Evolutionary conservation across 2,797 vertebrate species (phyloP), one percentile per base, ranked within the genome.

Genomic region (Cheirogaleus major): DNA sequence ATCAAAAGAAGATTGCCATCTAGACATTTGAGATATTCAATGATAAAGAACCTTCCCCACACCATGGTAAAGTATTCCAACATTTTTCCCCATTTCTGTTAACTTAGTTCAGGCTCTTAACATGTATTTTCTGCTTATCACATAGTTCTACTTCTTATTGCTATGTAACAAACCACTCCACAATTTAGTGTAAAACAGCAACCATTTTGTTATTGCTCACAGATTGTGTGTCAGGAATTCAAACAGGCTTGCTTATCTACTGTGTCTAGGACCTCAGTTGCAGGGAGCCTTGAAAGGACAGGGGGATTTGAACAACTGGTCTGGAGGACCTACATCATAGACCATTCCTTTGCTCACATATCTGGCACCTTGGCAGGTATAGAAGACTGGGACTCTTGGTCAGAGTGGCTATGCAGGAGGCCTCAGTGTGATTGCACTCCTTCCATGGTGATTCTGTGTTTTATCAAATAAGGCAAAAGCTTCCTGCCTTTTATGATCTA

Each of bases 11-110:
- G 30, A 14, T 87, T 83, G 35, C n/a, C 52, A 30, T 86, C 48
- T 89, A 89, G 45, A 90, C 45, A 38, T 61, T 91, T 72, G 75
- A 95, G 70, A 72, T 70, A 52, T 10, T 95, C 52, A 73, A 3
- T 89, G 90, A 70, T 83, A 70, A 75, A 89, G 83, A 84, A 83
- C 30, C 30, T 72, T 88, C 23, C 20, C 57, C 22, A 22, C 76
- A 59, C 20, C 35, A 32, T 93, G 75, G 95, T 89, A 92, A 93
- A 75, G 87, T 95, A 91, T 93, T 93, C 35, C 22, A 55, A 18
- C 57, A 59, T 43, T 20, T 50, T 32, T 76, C 14, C 57, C 7
- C 72, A 25, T 92, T 83, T 93, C 41, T 89, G 10, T 81, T 93
- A 83, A 63, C 27, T 67, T 89, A 55, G 27, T 79, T 91, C 50